Conservation (phyloP, 2,113 vertebrate species). For the Cololabis saira region DNA sequence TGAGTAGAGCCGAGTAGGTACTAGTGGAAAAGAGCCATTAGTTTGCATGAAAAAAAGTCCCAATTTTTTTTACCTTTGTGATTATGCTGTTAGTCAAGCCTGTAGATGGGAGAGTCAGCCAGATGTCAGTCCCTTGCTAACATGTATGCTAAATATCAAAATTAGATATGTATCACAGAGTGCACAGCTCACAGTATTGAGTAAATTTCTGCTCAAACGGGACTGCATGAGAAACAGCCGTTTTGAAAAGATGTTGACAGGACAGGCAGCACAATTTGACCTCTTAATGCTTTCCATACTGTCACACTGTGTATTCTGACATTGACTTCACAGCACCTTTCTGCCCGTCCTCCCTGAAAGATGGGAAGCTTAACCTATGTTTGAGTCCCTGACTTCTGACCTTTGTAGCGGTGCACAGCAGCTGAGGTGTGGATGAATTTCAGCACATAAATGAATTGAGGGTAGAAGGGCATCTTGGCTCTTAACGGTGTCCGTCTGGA, state of each 20-base stretch:
- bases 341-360: conserved; percentile 39
- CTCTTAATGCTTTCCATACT: conserved; percentile 51
- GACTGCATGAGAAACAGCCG: conserved; percentile 56
- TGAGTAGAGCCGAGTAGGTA: too few species aligned
- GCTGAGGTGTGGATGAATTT: conserved; percentile 53
- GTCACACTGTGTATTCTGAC: conserved; percentile 23
- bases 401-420: conserved; percentile 14
- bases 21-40: too few species aligned
- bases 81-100: conserved; percentile 7
- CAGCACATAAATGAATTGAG: conserved; percentile 60
- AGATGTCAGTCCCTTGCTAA: conserved; percentile 52
- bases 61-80: conserved; percentile 8
- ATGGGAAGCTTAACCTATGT: conserved; percentile 61
- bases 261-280: conserved; percentile 53
- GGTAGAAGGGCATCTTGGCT: conserved; percentile 57
- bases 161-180: conserved; percentile 40
- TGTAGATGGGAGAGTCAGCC: background rate
- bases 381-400: conserved; percentile 48
- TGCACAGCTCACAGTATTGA: conserved; percentile 15
- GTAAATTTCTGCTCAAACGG: conserved; percentile 47
- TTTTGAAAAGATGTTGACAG: conserved; percentile 55
- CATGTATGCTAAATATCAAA: conserved; percentile 44
- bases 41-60: background rate
- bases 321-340: conserved; percentile 21
- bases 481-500: conserved; percentile 55